Conservation (phyloP, 2,113 vertebrate species). For the Poecilia latipinna region DNA sequence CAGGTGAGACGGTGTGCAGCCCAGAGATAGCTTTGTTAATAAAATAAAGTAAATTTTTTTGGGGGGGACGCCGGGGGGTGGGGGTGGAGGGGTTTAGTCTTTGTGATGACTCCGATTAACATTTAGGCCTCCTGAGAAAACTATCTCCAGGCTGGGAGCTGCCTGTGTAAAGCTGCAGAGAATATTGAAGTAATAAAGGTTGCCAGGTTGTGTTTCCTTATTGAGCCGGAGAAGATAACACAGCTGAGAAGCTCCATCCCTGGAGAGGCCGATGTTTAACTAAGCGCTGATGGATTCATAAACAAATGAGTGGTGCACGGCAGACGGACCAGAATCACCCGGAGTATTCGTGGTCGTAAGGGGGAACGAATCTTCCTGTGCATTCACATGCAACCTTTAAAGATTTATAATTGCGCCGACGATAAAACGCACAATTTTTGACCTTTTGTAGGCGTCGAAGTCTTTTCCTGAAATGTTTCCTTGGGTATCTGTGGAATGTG, state of each 20-base stretch:
- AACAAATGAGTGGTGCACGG: conserved; percentile 63
- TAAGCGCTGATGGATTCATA: conserved; percentile 59
- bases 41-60: not conserved
- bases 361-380: conserved; percentile 13
- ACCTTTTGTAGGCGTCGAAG: not conserved
- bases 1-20: not conserved
- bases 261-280: conserved; percentile 52
- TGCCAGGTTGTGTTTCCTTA: conserved; percentile 9
- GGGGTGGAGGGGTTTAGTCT: no score
- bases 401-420: not conserved
- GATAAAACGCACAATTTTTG: not conserved
- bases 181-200: conserved; percentile 15
- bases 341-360: conserved; percentile 28
- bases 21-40: not conserved
- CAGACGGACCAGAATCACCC: conserved; percentile 34
- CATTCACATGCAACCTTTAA: not conserved
- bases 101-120: not conserved
- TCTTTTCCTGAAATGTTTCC: not conserved
- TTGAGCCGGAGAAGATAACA: conserved; percentile 40
- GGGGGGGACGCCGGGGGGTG: no score
- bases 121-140: not conserved
- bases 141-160: not conserved
- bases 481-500: conserved; percentile 28
- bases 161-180: not conserved
- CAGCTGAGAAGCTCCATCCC: conserved; percentile 43